Evolutionary conservation across 2,888 invertebrate genomes (phyloP).

Genomic region (Teinopalpus imperialis): DNA sequence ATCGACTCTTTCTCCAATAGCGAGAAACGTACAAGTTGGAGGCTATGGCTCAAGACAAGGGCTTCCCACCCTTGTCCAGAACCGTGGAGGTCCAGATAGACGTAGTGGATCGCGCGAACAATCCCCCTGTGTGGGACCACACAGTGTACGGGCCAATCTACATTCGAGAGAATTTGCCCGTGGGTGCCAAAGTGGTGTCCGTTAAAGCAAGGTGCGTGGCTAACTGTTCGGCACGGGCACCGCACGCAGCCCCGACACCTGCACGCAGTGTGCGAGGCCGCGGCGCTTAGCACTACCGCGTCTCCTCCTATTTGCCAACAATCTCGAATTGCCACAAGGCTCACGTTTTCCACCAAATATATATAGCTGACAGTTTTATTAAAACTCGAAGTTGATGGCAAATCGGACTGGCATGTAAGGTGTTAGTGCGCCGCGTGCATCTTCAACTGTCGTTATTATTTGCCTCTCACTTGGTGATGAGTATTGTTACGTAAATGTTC

Average conservation of each 20-base stretch:
- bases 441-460: conserved; percentile 56
- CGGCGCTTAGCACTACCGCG: conserved; percentile 27
- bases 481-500: conserved; percentile 54
- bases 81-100: conserved; percentile 99
- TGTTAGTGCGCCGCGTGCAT: conserved; percentile 69
- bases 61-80: conserved; percentile 96
- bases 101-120: conserved; percentile 98
- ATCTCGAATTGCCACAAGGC: conserved; percentile 24
- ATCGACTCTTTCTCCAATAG: conserved; percentile 86
- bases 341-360: neutral
- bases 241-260: conserved; percentile 84
- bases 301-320: conserved; percentile 23
- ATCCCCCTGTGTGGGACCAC: conserved; percentile 98
- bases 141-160: conserved; percentile 97
- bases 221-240: conserved; percentile 81
- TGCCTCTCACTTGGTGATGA: conserved; percentile 76
- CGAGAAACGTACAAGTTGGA: conserved; percentile 99
- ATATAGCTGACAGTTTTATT: neutral
- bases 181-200: conserved; percentile 98
- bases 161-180: conserved; percentile 98
- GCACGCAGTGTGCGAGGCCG: conserved; percentile 51
- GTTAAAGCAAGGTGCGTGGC: conserved; percentile 98
- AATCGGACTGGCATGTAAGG: conserved; percentile 53
- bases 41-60: conserved; percentile 99
- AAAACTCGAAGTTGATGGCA: conserved; percentile 33